Conservation (phyloP, 2,888 invertebrate species). For the Brenthis hecate region DNA sequence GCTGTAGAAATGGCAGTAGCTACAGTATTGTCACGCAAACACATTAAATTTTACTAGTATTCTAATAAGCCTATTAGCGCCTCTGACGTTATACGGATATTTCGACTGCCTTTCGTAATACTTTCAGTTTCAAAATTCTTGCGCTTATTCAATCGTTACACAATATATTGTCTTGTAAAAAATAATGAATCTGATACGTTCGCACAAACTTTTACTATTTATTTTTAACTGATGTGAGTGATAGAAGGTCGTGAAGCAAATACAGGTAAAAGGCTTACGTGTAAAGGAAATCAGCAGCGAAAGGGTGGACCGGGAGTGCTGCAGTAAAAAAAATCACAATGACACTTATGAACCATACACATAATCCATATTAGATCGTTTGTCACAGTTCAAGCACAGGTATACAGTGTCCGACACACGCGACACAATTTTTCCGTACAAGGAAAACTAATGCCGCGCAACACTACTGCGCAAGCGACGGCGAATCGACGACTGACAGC, state of each 20-base stretch:
- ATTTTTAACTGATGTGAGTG: slow-evolving; percentile 8
- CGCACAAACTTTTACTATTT: slow-evolving; percentile 30
- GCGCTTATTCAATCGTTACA: slow-evolving; percentile 42
- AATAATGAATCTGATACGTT: slow-evolving; percentile 10
- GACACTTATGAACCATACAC: slow-evolving; percentile 74
- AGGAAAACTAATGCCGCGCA: slow-evolving; percentile 75
- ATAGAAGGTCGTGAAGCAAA: slow-evolving; percentile 13
- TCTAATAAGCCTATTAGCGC: slow-evolving; percentile 57
- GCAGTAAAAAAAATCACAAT: slow-evolving; percentile 62
- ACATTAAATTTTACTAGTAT: slow-evolving; percentile 36
- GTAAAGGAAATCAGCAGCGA: slow-evolving; percentile 45
- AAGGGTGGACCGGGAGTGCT: slow-evolving; percentile 71
- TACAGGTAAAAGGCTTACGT: slow-evolving; percentile 44
- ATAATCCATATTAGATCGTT: slow-evolving; percentile 64
- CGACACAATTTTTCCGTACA: slow-evolving; percentile 77
- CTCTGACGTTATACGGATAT: slow-evolving; percentile 47
- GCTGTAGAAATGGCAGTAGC: not conserved
- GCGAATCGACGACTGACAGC: slow-evolving; percentile 69
- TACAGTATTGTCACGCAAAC: slow-evolving; percentile 20
- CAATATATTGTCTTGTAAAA: slow-evolving; percentile 31
- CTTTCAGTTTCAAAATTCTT: slow-evolving; percentile 55
- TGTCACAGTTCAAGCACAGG: slow-evolving; percentile 36
- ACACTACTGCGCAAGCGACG: slow-evolving; percentile 67
- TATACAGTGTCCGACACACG: slow-evolving; percentile 53
- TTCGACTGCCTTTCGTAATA: slow-evolving; percentile 42